Base-by-base conservation (phyloP, 1,140 invertebrate genomes). In the Drosophila sproati region DNA sequence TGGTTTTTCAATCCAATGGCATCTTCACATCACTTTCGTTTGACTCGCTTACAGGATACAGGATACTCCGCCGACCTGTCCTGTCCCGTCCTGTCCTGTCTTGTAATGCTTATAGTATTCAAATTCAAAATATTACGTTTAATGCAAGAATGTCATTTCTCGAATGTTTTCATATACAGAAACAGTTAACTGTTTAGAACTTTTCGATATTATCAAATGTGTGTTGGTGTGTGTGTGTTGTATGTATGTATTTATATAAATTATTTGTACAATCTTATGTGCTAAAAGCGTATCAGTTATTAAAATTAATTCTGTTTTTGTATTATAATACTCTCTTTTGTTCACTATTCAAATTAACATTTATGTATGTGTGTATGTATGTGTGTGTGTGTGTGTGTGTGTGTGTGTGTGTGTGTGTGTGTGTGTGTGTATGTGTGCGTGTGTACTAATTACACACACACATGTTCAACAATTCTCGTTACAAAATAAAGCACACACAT, bases 201-300 rank as follows among this genome's bases (percentile, higher is more conserved):
- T 39, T 62, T 5, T 74, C 34, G 35, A 32, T 69, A 69, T 64
- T 72, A 56, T 35, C 7, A 6, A 43, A 43, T 59, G 41, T 45
- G 10, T 43, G 8, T 57, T n/a, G n/a, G 4, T 57, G 5, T 12
- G 12, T 12, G 32, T 54, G 7, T 39, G 35, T 20, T 60, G 28
- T 32, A 20, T 61, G 8, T 51, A 60, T 60, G 45, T 50, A 34
- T 68, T 67, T 59, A 57, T 85, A 75, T 82, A 86, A 86, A 87
- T 86, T 54, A 82, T 87, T 88, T 88, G 80, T 88, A 89, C 83
- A 88, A 87, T 88, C 83, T 88, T 88, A 88, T 89, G 80, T 88
- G 85, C 83, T 88, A 88, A 73, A 88, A 88, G 83, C 83, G 83
- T 88, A 88, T 88, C 83, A 80, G 83, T 88, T 88, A 79, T 88